Conservation (phyloP, 1,140 invertebrate species). For the Panagrolaimus sp. region DNA sequence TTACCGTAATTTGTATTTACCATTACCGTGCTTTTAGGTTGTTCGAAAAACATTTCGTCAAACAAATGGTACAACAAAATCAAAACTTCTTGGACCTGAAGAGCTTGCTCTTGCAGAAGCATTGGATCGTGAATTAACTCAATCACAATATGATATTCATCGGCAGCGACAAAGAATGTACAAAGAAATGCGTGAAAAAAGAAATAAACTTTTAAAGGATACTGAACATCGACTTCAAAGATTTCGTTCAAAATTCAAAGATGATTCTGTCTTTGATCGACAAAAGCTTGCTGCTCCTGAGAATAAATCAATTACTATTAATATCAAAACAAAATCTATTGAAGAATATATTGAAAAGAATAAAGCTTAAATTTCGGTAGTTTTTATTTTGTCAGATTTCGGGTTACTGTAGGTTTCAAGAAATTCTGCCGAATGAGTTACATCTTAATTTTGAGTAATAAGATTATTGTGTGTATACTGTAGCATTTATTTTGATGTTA, state of each 20-base stretch:
- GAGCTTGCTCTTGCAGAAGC: neutral
- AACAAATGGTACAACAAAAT: neutral
- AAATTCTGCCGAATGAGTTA: no score
- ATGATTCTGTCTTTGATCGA: slow-evolving; percentile 10
- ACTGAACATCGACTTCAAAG: neutral
- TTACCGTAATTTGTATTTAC: neutral
- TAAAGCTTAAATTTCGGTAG: slow-evolving; percentile 7
- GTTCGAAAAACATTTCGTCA: neutral
- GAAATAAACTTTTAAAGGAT: neutral
- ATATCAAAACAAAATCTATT: slow-evolving; percentile 12
- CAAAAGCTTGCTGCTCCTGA: neutral
- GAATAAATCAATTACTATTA: neutral
- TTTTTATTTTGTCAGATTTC: no score
- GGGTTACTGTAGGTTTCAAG: no score
- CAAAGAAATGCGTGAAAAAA: neutral
- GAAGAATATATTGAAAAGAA: neutral
- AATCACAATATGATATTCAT: neutral
- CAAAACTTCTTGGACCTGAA: no score
- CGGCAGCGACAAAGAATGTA: neutral
- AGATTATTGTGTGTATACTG: no score
- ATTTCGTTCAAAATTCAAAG: slow-evolving; percentile 6
- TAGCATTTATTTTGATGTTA: no score
- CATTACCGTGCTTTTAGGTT: neutral
- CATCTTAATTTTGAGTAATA: no score
- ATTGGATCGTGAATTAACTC: neutral